Percentiles rank a stretch among this genome's conserved stretches.
phyloP scores from a whole-genome alignment of 1,140 invertebrate species.

The Mamestra configurata region DNA sequence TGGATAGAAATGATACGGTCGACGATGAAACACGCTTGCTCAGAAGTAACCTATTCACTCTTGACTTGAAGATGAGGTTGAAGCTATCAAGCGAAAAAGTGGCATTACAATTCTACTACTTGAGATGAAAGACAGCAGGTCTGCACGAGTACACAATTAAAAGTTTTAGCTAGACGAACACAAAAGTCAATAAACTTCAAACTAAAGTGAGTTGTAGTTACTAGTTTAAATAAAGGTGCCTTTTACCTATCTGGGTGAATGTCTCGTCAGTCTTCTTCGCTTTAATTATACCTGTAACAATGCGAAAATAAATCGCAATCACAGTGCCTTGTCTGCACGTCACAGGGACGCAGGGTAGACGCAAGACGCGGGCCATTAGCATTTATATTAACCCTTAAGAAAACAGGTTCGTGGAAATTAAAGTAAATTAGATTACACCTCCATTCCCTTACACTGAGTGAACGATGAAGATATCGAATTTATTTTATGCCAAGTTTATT shows the following conservation, averaged over 20 bases:
- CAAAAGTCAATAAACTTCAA: background rate
- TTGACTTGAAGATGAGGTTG: too few relatives aligned
- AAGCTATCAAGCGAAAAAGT: too few relatives aligned
- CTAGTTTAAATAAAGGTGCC: background rate
- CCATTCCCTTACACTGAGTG: conserved; percentile 45
- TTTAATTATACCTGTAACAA: conserved; percentile 40
- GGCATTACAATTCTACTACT: too few relatives aligned
- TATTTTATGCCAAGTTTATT: conserved; percentile 6
- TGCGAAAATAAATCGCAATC: conserved; percentile 43
- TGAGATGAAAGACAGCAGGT: too few relatives aligned
- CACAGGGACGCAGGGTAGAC: conserved; percentile 39
- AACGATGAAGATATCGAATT: background rate
- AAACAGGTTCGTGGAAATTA: conserved; percentile 64
- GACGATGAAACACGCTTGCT: too few relatives aligned
- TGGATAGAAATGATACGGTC: too few relatives aligned
- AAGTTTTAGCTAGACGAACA: background rate
- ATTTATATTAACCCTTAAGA: conserved; percentile 75
- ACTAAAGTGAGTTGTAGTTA: too few relatives aligned
- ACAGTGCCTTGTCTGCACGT: conserved; percentile 15
- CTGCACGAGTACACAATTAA: background rate
- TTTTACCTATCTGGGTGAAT: background rate
- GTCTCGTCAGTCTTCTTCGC: background rate
- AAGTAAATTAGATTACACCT: conserved; percentile 62
- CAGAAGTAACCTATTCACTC: too few relatives aligned
- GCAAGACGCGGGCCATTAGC: conserved; percentile 65